These are phyloP conservation scores for Thryonomys swinderianus DNA, from an alignment of 2,113 vertebrate genomes.

Conservation along the genomic window DNA sequence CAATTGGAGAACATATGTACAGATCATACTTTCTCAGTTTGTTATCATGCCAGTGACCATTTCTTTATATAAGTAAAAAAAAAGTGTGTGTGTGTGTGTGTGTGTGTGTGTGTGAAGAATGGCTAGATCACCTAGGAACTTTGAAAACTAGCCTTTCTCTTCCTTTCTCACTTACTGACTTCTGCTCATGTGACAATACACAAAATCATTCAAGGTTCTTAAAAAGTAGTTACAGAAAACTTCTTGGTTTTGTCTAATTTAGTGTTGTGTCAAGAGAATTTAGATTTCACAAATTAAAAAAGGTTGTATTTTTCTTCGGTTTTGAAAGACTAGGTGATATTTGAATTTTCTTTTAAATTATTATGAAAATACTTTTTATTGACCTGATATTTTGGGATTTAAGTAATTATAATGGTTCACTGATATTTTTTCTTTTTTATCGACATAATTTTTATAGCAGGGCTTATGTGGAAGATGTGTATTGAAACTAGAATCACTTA, in stretches of 20 bases:
- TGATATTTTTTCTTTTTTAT: neutral
- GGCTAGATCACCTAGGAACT: neutral
- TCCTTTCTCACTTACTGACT: neutral
- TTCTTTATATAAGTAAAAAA: neutral
- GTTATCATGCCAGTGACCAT: neutral
- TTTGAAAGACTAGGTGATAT: neutral
- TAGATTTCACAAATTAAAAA: neutral
- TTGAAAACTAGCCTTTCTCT: neutral
- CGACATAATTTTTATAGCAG: neutral
- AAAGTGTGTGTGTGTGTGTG: neutral
- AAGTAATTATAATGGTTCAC: slow-evolving; percentile 15
- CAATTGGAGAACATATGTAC: neutral
- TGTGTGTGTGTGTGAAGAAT: slow-evolving; percentile 41
- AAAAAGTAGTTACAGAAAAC: neutral
- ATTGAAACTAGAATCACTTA: slow-evolving; percentile 27
- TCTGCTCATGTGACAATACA: neutral
- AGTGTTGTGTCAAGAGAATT: neutral
- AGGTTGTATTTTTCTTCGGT: neutral
- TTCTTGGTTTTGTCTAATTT: slow-evolving; percentile 26
- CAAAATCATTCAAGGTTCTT: slow-evolving; percentile 40
- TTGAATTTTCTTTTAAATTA: slow-evolving; percentile 25
- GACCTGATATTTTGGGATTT: neutral
- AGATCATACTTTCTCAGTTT: neutral
- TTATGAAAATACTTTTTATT: slow-evolving; percentile 26
- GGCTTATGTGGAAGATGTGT: neutral